These are phyloP conservation scores for Diorhabda sublineata DNA, from an alignment of 1,140 invertebrate species.

Conservation along the genomic window DNA sequence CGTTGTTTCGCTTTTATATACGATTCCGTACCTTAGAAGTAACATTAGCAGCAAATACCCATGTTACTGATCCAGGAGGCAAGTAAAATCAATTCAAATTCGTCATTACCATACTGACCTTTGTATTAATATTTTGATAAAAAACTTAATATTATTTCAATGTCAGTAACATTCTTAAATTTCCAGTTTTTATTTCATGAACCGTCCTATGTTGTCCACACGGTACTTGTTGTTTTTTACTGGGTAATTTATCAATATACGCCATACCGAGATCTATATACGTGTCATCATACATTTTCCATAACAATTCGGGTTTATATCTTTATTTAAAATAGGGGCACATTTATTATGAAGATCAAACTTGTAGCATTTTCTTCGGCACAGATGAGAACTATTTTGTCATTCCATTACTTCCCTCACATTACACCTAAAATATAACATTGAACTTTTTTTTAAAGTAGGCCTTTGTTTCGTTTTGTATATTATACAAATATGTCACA, in stretches of 20 bases:
- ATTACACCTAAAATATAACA: background rate
- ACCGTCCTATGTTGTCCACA: too few relatives aligned
- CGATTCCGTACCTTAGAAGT: too few relatives aligned
- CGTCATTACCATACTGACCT: too few relatives aligned
- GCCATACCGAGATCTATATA: background rate
- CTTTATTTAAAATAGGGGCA: background rate
- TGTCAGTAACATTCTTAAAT: too few relatives aligned
- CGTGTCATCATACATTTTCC: background rate
- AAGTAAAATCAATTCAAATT: too few relatives aligned
- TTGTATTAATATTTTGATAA: too few relatives aligned
- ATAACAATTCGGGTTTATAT: background rate
- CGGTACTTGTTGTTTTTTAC: too few relatives aligned
- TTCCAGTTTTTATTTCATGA: too few relatives aligned
- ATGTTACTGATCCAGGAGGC: too few relatives aligned
- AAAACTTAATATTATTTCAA: too few relatives aligned
- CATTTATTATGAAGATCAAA: slow-evolving; percentile 3
- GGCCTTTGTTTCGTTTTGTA: background rate
- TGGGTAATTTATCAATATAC: background rate
- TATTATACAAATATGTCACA: background rate
- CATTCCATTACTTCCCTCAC: background rate
- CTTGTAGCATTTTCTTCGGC: background rate
- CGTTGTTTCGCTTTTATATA: too few relatives aligned
- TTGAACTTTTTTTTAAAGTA: background rate
- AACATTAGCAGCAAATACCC: too few relatives aligned
- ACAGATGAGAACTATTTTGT: background rate